Evolutionary conservation across 2,113 vertebrate species (phyloP), one percentile per base, ranked within the genome.

Genomic region (Pipa parva): DNA sequence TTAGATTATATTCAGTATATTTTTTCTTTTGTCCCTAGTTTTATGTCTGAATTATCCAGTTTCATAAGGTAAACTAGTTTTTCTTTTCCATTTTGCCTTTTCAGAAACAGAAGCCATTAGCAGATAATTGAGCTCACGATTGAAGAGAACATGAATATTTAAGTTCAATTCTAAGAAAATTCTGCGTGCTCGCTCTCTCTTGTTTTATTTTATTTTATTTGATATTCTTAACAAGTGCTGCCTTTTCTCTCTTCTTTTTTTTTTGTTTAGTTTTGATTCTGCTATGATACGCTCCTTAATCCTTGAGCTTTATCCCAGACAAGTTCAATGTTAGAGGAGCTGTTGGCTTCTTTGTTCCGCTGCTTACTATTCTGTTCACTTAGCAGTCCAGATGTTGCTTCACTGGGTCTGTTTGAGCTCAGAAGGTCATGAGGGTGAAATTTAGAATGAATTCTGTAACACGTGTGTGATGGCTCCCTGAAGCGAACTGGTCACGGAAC

Each of bases 391-490:
- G 57, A 58, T 61, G 66, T 58, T 70, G 66, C 57, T 24, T 48
- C 15, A 21, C 66, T 49, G 18, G 46, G 46, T 70, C 18, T 50
- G 37, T 48, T 46, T 70, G 56, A 54, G 59, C 60, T 48, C 51
- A 37, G 48, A 49, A 70, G 66, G 66, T 70, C 66, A 70, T 70
- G 48, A 51, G 66, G 66, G 59, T 50, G 66, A 70, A 61, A 70
- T 48, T 51, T 42, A 70, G 58, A 59, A 70, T 61, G 31, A 52
- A 68, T 45, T 33, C 58, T 59, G 65, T 56, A 68, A 51, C 60
- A 58, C 66, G 60, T 60, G 66, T 58, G 66, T 61, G 66, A 59
- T 70, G 66, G 66, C 66, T 70, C 66, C 66, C 66, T 50, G 58
- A 70, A 46, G 66, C 52, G 66, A 59, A 58, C 66, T 61, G 48